Evolutionary conservation across 2,797 vertebrate genomes (phyloP), one percentile per base, ranked within the genome.

Genomic region (Enteromius trimaculatus): DNA sequence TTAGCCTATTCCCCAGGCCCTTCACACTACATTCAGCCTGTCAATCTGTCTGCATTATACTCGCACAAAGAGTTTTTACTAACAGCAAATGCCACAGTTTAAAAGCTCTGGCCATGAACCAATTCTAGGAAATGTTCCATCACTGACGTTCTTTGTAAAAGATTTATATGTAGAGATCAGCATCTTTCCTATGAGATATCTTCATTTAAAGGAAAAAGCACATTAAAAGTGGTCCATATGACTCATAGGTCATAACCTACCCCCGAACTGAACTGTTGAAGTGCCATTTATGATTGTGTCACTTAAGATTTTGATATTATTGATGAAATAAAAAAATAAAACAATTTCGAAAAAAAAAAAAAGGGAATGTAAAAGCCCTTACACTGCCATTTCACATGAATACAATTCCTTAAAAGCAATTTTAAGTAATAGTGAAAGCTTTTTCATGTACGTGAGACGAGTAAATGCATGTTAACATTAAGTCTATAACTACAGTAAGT

Each of bases 1-100:
- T 93, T 94, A 94, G 88, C 91, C 90, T 91, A 89, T 92, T 84
- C 89, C 87, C 86, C 84, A 72, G 88, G 84, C 85, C 80, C 14
- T 82, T 85, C 88, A 86, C 84, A 77, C 86, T 87, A 84, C 85
- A 83, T 89, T 92, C 85, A 87, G 66, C 39, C 89, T 92, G 88
- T 91, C 92, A 92, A 85, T 87, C 84, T 70, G 42, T 75, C 79
- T 83, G 79, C 80, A 83, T 90, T 89, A 88, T 90, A 88, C 88
- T 86, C 88, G 83, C 89, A 89, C 85, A 60, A 74, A 23, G 26
- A 76, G 68, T 70, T 87, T 77, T 87, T 81, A 55, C 72, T 84
- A 44, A 17, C 47, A 81, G 74, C 74, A 53, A 49, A 78, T 75
- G 74, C 72, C 80, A 84, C 37, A 13, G 70, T 37, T 77, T 60